A percentile compares a stretch with the other conserved stretches of the same genome.
These are phyloP conservation scores for Eospalax fontanierii DNA, from an alignment of 2,797 vertebrate species.

Conservation along the genomic window DNA sequence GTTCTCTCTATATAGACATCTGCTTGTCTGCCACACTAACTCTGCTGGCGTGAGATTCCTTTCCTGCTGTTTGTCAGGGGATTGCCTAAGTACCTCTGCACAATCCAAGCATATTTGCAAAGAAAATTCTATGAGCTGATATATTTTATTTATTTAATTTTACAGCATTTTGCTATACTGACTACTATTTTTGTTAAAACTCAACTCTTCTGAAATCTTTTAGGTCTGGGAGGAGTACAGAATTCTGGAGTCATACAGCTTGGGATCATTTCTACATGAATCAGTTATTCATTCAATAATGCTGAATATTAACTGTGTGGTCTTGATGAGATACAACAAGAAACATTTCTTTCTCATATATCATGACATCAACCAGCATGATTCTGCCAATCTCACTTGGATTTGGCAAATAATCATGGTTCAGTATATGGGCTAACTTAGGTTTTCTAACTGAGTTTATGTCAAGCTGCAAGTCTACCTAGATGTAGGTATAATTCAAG, in stretches of 20 bases:
- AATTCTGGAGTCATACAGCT: neutral
- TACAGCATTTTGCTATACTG: neutral
- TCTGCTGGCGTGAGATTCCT: neutral
- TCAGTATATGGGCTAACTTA: neutral
- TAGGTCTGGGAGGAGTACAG: neutral
- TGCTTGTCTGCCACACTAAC: constrained; percentile 24
- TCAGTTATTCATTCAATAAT: neutral
- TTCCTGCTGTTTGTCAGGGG: constrained; percentile 34
- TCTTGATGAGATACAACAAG: neutral
- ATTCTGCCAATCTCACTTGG: neutral
- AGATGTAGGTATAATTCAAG: neutral
- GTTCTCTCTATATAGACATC: constrained; percentile 32
- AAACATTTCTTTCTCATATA: neutral
- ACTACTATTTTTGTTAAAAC: neutral
- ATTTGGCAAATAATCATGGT: neutral
- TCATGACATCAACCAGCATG: neutral
- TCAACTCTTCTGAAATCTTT: neutral
- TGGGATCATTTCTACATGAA: neutral
- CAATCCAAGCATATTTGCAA: constrained; percentile 28
- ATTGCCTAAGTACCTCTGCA: constrained; percentile 37
- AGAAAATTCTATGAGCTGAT: constrained; percentile 32
- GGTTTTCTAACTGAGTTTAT: neutral
- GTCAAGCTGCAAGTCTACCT: neutral
- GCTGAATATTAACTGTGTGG: neutral
- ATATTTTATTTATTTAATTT: neutral